Base-by-base conservation (phyloP, 92 coral and sea anemone genomes). In the Phenganax stokvisi region DNA sequence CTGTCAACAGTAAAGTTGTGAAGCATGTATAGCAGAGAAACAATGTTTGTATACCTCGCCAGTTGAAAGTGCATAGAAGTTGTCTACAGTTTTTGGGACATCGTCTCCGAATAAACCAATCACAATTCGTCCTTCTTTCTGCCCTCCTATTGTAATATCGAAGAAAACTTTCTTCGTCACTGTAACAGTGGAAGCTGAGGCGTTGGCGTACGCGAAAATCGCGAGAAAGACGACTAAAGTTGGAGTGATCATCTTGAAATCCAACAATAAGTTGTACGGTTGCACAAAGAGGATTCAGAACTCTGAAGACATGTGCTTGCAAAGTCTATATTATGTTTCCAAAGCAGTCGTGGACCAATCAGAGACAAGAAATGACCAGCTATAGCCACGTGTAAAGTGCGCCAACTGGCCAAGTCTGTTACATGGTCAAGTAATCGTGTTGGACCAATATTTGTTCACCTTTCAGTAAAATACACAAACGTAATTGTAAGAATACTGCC, bases 41-140 rank as follows among this genome's bases (percentile, higher is more conserved):
- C 47, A 37, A 37, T 37, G 5, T 5, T 37, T 13, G 57, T 57
- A 51, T 80, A 85, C 88, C 85, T 80, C 70, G 47, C 74, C 80
- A 20, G 88, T 85, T 29, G 75, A 61, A 25, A 85, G 88, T 44
- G 72, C 12, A 58, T 51, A 54, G 80, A 85, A 85, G 72, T 85
- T 85, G 0, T 85, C 77, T 73, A 12, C 76, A 8, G 88, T 85
- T 56, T 80, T 85, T 51, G 88, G 88, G 8, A 85, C 88, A 63
- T 37, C 27, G 10, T 72, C 56, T 20, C 88, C 88, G 52, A 85
- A 85, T 10, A 85, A 77, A 6, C 88, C 88, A 54, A 85, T 59
- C 15, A 80, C 88, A 30, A 85, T 85, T 29, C 88, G 55, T 7
- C 88, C 88, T n/a, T 65, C 74, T 59, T 80, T 73, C 62, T 80